phyloP scores from a whole-genome alignment of 2,888 invertebrate species.

The Lithophane leautieri region DNA sequence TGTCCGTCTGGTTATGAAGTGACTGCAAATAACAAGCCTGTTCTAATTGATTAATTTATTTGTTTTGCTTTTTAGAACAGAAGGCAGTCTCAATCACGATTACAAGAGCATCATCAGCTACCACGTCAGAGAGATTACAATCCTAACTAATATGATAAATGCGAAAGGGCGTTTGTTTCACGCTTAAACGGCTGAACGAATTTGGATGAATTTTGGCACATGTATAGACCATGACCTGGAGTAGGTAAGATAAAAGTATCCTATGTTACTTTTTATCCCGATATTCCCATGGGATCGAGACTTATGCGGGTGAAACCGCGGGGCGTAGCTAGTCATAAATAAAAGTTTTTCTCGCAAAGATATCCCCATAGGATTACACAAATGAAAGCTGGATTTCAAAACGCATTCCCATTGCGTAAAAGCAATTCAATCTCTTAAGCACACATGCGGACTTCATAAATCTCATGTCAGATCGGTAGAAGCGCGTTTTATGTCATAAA shows the following conservation, averaged over 20 bases:
- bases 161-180: no score
- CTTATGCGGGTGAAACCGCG: no score
- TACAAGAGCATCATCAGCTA: conserved; percentile 1
- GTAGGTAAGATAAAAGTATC: no score
- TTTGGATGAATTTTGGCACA: no score
- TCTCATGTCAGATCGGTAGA: conserved; percentile 84
- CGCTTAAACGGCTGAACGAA: no score
- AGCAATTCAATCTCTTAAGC: conserved; percentile 84
- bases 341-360: conserved; percentile 22
- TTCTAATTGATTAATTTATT: conserved; percentile 65
- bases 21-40: conserved; percentile 57
- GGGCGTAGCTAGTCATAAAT: conserved; percentile 8
- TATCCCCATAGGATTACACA: conserved; percentile 67
- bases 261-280: no score
- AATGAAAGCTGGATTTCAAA: conserved; percentile 71
- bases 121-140: conserved; percentile 1
- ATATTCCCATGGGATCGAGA: no score
- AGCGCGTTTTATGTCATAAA: conserved; percentile 86
- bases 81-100: conserved; percentile 16
- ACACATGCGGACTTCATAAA: conserved; percentile 89
- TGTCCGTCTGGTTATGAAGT: conserved; percentile 71
- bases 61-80: conserved; percentile 28
- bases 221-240: no score
- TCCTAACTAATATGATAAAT: no score
- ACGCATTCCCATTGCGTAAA: conserved; percentile 78